Percentiles rank a stretch among this genome's conserved stretches.
Conservation (phyloP, 2,888 invertebrate genomes). For the Carabus problematicus region DNA sequence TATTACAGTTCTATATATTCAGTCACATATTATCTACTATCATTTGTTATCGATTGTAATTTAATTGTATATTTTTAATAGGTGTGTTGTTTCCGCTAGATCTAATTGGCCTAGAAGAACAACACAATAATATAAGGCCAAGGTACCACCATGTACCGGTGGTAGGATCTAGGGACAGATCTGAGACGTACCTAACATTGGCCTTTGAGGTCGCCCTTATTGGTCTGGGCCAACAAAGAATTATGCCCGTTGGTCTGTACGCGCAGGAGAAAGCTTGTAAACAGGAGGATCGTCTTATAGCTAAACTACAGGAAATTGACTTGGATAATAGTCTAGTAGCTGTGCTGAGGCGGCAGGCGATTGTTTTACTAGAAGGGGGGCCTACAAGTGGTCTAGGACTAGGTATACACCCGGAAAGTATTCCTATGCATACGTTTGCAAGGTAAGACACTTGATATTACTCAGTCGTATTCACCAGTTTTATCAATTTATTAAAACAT, state of each 20-base stretch:
- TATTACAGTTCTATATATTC: neutral
- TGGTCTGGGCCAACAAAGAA: slow-evolving; percentile 79
- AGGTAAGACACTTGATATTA: slow-evolving; percentile 10
- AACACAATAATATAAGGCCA: slow-evolving; percentile 60
- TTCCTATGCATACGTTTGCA: slow-evolving; percentile 86
- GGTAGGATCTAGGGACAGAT: slow-evolving; percentile 75
- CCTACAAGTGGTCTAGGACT: slow-evolving; percentile 77
- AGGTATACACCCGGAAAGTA: slow-evolving; percentile 81
- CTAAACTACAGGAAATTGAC: slow-evolving; percentile 77
- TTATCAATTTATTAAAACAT: neutral
- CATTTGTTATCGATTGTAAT: neutral
- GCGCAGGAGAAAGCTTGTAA: slow-evolving; percentile 75
- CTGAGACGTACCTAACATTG: slow-evolving; percentile 76
- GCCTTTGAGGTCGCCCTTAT: slow-evolving; percentile 81
- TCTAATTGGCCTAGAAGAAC: slow-evolving; percentile 62
- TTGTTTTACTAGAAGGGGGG: slow-evolving; percentile 76
- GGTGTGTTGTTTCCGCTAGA: slow-evolving; percentile 54
- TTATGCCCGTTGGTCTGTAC: slow-evolving; percentile 80
- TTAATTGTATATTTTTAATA: slow-evolving; percentile 8
- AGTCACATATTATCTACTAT: no score
- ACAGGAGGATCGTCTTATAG: slow-evolving; percentile 80
- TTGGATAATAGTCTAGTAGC: slow-evolving; percentile 74
- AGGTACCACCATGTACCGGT: slow-evolving; percentile 78
- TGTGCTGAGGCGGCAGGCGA: slow-evolving; percentile 73
- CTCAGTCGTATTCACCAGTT: no score